A percentile compares a stretch with the other conserved stretches of the same genome.
These are phyloP conservation scores for Neodiprion lecontei DNA, from an alignment of 1,140 invertebrate species.

Conservation along the genomic window DNA sequence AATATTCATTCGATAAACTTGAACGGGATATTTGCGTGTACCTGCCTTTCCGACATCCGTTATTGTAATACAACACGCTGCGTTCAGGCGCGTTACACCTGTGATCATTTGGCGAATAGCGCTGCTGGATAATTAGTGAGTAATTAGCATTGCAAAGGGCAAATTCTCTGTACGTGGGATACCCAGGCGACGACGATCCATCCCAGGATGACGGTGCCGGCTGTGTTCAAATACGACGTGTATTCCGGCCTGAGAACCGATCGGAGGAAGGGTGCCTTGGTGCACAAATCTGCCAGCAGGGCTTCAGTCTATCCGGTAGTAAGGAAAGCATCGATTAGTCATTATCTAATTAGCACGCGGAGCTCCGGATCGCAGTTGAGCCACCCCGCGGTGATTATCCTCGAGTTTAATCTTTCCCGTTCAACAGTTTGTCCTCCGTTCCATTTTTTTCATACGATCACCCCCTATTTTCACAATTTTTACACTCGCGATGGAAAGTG, in stretches of 20 bases:
- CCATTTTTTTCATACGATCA: neutral
- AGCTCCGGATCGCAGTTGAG: neutral
- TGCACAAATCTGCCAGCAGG: constrained; percentile 38
- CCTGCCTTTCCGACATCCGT: too few species aligned
- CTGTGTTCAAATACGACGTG: constrained; percentile 41
- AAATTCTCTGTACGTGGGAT: constrained; percentile 35
- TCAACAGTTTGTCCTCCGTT: neutral
- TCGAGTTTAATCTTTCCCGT: neutral
- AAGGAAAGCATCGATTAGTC: neutral
- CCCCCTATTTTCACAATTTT: neutral
- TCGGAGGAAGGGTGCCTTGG: constrained; percentile 33
- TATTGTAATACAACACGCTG: too few species aligned
- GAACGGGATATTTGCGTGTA: too few species aligned
- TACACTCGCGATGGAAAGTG: constrained; percentile 13
- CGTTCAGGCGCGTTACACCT: too few species aligned
- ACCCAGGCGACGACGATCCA: constrained; percentile 47
- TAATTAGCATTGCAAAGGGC: neutral
- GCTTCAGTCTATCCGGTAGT: constrained; percentile 29
- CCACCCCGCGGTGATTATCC: neutral
- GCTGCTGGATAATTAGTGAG: neutral
- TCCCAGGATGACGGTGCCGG: constrained; percentile 41
- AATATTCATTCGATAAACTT: too few species aligned
- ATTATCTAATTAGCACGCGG: constrained; percentile 15
- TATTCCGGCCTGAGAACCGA: constrained; percentile 33
- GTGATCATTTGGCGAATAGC: too few species aligned